These are phyloP conservation scores for Monopterus albus DNA, from an alignment of 2,113 vertebrate species.

Conservation along the genomic window DNA sequence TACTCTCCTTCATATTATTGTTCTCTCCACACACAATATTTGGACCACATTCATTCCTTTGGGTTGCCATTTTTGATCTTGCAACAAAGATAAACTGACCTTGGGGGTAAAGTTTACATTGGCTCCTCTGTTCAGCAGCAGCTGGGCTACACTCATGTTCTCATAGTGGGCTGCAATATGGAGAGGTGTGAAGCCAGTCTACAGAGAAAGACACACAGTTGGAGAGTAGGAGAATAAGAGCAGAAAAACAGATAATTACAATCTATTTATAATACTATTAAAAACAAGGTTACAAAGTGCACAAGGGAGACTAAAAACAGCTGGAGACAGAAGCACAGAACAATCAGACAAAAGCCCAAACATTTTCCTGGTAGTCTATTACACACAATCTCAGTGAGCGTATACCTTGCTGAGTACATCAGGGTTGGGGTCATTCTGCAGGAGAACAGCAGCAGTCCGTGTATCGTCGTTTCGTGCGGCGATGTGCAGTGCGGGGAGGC, in stretches of 20 bases:
- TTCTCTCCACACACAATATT: background rate
- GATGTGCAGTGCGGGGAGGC: conserved; percentile 95
- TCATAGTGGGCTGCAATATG: conserved; percentile 99
- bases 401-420: conserved; percentile 96
- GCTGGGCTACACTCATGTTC: conserved; percentile 94
- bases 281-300: background rate
- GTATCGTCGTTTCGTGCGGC: conserved; percentile 97
- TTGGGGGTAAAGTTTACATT: conserved; percentile 97
- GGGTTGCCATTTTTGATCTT: background rate
- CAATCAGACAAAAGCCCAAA: background rate
- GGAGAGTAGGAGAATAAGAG: background rate
- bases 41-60: background rate
- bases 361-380: no score
- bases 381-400: background rate
- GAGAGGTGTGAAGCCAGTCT: conserved; percentile 98
- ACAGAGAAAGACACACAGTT: conserved; percentile 38
- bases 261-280: conserved; percentile 1
- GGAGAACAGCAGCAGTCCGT: conserved; percentile 92
- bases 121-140: conserved; percentile 94
- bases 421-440: conserved; percentile 96
- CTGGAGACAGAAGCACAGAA: background rate
- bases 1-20: background rate
- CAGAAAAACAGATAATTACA: background rate
- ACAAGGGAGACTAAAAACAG: background rate
- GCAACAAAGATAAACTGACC: conserved; percentile 73